phyloP scores from a whole-genome alignment of 2,113 vertebrate species.

The Burhinus oedicnemus region DNA sequence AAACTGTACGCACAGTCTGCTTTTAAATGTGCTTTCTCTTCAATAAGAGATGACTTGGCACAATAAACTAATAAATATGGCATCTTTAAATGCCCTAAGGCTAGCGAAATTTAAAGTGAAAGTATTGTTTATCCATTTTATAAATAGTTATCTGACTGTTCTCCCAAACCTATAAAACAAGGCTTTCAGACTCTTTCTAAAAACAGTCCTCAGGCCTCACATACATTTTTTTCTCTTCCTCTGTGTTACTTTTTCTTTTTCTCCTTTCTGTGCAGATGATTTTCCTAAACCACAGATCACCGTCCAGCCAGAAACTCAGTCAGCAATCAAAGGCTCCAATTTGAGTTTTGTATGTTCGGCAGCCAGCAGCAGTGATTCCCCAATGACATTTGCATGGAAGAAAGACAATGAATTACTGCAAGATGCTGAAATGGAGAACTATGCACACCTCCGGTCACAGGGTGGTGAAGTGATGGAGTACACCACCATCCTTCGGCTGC shows the following conservation, averaged over 20 bases:
- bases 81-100: neutral
- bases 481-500: constrained; percentile 89
- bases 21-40: constrained; percentile 10
- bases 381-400: constrained; percentile 98
- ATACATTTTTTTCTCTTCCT: neutral
- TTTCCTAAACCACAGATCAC: constrained; percentile 98
- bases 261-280: constrained; percentile 83
- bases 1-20: neutral
- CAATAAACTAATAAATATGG: neutral
- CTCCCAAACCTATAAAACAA: neutral
- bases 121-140: neutral
- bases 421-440: constrained; percentile 92
- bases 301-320: constrained; percentile 94
- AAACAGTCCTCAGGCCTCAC: neutral
- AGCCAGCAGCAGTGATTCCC: constrained; percentile 96
- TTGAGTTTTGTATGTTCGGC: constrained; percentile 94
- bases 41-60: neutral
- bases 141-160: neutral
- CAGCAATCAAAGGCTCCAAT: constrained; percentile 91
- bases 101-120: neutral
- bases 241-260: neutral
- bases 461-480: constrained; percentile 91
- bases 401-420: constrained; percentile 93
- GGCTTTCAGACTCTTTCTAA: neutral
- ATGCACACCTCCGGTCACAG: constrained; percentile 88